phyloP scores from a whole-genome alignment of 1,140 invertebrate genomes.

The Cyclargus thomasi region DNA sequence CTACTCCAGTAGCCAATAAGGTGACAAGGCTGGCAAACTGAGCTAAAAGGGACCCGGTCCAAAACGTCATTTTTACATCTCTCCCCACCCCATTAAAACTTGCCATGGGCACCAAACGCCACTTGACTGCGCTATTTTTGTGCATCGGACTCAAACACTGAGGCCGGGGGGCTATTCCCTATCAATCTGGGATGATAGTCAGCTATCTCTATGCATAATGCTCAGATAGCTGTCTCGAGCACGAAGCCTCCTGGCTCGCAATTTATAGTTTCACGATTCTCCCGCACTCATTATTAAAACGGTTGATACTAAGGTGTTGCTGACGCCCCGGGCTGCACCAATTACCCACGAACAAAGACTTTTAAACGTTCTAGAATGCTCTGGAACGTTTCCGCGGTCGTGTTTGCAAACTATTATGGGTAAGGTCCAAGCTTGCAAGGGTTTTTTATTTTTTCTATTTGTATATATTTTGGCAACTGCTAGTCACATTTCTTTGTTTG shows the following conservation, averaged over 20 bases:
- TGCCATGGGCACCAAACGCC: no score
- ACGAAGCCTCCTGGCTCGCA: constrained; percentile 73
- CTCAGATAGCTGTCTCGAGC: constrained; percentile 69
- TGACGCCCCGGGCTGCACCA: constrained; percentile 60
- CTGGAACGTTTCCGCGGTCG: background rate
- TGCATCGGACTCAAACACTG: no score
- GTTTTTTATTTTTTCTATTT: background rate
- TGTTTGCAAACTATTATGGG: background rate
- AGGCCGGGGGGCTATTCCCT: constrained; percentile 67
- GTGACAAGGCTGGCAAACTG: no score
- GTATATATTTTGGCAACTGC: no score
- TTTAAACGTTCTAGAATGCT: background rate
- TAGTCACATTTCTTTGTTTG: no score
- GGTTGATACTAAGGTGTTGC: constrained; percentile 72
- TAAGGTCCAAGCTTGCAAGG: no score
- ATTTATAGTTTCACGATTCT: constrained; percentile 75
- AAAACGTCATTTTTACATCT: no score
- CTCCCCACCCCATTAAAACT: no score
- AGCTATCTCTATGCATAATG: constrained; percentile 70
- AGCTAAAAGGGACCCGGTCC: no score
- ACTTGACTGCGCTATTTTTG: no score
- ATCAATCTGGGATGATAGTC: constrained; percentile 72
- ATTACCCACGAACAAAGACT: constrained; percentile 43
- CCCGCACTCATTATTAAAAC: constrained; percentile 73
- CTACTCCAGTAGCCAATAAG: no score